These are phyloP conservation scores for Saguinus imperator DNA, from an alignment of 2,113 vertebrate species.

Conservation along the genomic window DNA sequence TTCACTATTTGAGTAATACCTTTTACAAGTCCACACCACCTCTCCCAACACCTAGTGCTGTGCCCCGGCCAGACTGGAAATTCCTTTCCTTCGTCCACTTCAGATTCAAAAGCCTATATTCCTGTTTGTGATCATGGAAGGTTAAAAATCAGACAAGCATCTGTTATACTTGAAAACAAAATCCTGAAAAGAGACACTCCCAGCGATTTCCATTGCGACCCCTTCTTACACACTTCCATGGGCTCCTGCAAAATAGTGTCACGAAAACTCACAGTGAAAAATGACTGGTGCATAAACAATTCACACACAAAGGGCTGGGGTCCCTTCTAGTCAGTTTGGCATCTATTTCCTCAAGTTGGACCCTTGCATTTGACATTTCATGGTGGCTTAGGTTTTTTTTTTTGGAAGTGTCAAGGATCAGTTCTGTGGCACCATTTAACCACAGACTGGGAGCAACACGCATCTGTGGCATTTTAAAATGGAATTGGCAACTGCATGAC, in stretches of 20 bases:
- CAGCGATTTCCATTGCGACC: slow-evolving; percentile 47
- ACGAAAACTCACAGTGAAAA: slow-evolving; percentile 85
- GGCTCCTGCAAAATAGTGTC: slow-evolving; percentile 77
- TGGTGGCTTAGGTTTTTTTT: slow-evolving; percentile 77
- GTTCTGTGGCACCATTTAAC: slow-evolving; percentile 82
- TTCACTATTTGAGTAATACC: slow-evolving; percentile 69
- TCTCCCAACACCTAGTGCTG: slow-evolving; percentile 74
- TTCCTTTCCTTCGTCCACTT: slow-evolving; percentile 75
- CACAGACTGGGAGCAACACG: slow-evolving; percentile 84
- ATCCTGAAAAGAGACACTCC: slow-evolving; percentile 71
- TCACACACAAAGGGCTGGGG: slow-evolving; percentile 80
- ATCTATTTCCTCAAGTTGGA: slow-evolving; percentile 77
- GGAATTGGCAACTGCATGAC: slow-evolving; percentile 86
- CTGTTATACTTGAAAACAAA: slow-evolving; percentile 70
- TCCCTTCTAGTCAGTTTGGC: slow-evolving; percentile 83
- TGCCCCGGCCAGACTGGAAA: slow-evolving; percentile 70
- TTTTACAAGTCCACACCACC: slow-evolving; percentile 56
- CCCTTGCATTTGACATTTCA: slow-evolving; percentile 81
- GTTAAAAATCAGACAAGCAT: slow-evolving; percentile 80
- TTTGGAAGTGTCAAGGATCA: slow-evolving; percentile 75
- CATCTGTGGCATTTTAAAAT: slow-evolving; percentile 87
- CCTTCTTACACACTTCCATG: slow-evolving; percentile 73
- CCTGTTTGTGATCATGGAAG: slow-evolving; percentile 75
- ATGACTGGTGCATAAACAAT: slow-evolving; percentile 77
- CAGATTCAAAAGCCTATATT: slow-evolving; percentile 79